phyloP scores from a whole-genome alignment of 1,140 invertebrate genomes.

The Diachasmimorpha longicaudata region DNA sequence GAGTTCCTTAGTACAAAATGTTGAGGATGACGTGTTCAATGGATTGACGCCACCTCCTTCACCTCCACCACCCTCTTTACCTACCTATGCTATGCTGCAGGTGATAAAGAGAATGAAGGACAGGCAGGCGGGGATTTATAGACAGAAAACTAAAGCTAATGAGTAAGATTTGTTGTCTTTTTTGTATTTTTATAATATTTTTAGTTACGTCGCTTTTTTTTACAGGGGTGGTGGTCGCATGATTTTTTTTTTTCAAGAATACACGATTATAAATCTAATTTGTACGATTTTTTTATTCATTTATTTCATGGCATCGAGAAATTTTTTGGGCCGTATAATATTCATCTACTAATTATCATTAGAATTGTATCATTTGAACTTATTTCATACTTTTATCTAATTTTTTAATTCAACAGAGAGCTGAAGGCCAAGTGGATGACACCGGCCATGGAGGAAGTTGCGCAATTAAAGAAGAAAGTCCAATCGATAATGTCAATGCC shows the following conservation, averaged over 20 bases:
- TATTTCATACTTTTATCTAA: not conserved
- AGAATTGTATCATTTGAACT: no score
- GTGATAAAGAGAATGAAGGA: slow-evolving; percentile 60
- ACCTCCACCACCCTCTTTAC: slow-evolving; percentile 52
- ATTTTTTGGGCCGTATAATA: no score
- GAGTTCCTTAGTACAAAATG: slow-evolving; percentile 45
- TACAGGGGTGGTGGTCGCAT: no score
- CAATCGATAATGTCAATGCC: not conserved
- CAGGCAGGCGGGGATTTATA: slow-evolving; percentile 42
- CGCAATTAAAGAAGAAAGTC: slow-evolving; percentile 43
- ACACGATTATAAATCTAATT: no score
- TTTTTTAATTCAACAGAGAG: slow-evolving; percentile 36
- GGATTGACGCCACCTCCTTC: slow-evolving; percentile 39
- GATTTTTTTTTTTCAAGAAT: no score
- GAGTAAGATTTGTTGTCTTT: slow-evolving; percentile 51
- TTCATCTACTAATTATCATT: no score
- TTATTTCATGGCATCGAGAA: no score
- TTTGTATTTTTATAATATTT: not conserved
- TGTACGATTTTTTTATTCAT: no score
- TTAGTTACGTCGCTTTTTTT: no score
- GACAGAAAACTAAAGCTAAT: slow-evolving; percentile 42
- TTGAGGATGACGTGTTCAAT: slow-evolving; percentile 16
- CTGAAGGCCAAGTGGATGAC: slow-evolving; percentile 55
- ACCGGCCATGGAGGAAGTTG: slow-evolving; percentile 58
- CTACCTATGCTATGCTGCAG: slow-evolving; percentile 65